Percentiles rank a stretch among this genome's conserved stretches.
phyloP scores from a whole-genome alignment of 2,113 vertebrate species.

The Penelope pileata region DNA sequence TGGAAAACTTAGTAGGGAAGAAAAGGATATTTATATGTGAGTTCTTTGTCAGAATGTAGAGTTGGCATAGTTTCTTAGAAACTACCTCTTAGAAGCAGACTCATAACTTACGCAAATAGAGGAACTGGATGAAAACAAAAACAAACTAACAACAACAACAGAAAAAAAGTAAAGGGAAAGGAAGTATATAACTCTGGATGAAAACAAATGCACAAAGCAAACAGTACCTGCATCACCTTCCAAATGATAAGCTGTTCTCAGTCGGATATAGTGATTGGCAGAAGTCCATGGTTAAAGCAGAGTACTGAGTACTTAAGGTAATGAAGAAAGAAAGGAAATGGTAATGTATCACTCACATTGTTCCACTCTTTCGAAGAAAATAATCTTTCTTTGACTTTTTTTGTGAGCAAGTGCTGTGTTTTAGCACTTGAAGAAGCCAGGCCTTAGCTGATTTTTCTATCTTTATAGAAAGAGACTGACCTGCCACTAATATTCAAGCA shows the following conservation, averaged over 20 bases:
- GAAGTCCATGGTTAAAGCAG: not conserved
- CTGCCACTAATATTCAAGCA: not conserved
- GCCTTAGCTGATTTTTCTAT: not conserved
- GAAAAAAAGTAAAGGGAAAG: not conserved
- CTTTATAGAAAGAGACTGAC: not conserved
- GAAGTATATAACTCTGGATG: not conserved
- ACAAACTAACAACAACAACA: not conserved
- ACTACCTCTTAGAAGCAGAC: not conserved
- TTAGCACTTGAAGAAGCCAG: not conserved
- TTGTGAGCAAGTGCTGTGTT: not conserved
- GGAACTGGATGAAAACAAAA: not conserved
- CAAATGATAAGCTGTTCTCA: not conserved
- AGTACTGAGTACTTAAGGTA: not conserved
- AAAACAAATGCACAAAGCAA: not conserved
- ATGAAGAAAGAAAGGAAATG: not conserved
- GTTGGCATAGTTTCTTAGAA: not conserved
- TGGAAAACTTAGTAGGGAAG: not conserved
- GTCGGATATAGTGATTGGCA: not conserved
- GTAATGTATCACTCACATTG: not conserved
- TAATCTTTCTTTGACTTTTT: not conserved
- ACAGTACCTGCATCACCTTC: not conserved
- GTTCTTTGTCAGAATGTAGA: not conserved
- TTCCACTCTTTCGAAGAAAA: not conserved
- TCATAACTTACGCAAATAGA: not conserved
- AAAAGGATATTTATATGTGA: not conserved